A percentile compares a stretch with the other conserved stretches of the same genome.
phyloP scores from a whole-genome alignment of 2,888 invertebrate genomes.

The Elaeidobius kamerunicus region DNA sequence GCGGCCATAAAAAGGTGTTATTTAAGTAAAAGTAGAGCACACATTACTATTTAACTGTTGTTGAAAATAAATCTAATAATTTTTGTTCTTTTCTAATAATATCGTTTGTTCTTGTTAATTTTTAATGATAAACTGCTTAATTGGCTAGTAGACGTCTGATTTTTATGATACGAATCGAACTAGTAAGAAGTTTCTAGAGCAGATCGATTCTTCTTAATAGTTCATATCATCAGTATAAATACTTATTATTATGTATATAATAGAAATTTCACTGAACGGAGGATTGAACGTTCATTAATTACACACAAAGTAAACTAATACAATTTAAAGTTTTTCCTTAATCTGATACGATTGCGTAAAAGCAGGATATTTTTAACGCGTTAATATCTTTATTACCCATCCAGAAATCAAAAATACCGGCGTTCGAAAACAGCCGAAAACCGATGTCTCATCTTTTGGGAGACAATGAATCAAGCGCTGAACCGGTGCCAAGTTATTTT shows the following conservation, averaged over 20 bases:
- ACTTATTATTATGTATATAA: too few species aligned
- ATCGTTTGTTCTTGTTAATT: slow-evolving; percentile 19
- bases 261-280: too few species aligned
- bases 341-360: too few species aligned
- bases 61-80: slow-evolving; percentile 19
- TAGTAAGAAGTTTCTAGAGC: slow-evolving; percentile 11
- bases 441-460: slow-evolving; percentile 28
- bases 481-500: slow-evolving; percentile 39
- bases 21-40: slow-evolving; percentile 26
- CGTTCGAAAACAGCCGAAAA: slow-evolving; percentile 15
- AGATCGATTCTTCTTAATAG: slow-evolving; percentile 14
- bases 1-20: slow-evolving; percentile 21
- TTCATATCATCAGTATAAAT: too few species aligned
- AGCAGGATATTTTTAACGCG: slow-evolving; percentile 11
- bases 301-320: too few species aligned
- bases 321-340: not conserved
- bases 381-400: slow-evolving; percentile 21
- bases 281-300: too few species aligned
- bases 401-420: slow-evolving; percentile 26
- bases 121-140: slow-evolving; percentile 15
- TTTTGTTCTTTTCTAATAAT: slow-evolving; percentile 18
- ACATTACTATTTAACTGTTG: slow-evolving; percentile 20
- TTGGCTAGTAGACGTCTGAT: slow-evolving; percentile 4
- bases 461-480: slow-evolving; percentile 34
- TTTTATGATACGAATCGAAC: slow-evolving; percentile 13